Evolutionary conservation across 2,113 vertebrate genomes (phyloP).

Genomic region (Tragelaphus imberbis): DNA sequence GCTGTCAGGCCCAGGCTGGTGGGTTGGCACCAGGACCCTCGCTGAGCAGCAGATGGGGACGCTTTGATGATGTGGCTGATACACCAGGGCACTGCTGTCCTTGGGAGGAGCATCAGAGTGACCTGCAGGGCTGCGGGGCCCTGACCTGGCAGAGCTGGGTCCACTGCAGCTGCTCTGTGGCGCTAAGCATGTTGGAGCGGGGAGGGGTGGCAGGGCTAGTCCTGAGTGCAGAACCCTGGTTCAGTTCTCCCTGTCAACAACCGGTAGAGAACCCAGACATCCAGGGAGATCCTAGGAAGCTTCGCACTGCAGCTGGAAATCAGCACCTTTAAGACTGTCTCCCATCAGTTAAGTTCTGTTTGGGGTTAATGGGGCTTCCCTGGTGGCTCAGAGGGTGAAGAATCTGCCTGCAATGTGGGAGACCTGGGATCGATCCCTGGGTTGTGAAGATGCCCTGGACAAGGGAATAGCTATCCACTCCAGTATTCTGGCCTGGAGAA

Average conservation of each 20-base stretch:
- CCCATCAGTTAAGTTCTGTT: neutral
- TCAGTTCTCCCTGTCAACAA: neutral
- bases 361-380: neutral
- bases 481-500: neutral
- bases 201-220: no score
- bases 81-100: neutral
- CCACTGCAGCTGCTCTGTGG: neutral
- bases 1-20: neutral
- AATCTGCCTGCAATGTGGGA: neutral
- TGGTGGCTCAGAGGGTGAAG: neutral
- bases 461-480: neutral
- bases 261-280: neutral
- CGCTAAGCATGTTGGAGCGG: accelerated
- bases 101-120: neutral
- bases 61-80: neutral
- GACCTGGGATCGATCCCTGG: neutral
- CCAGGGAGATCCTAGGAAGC: neutral
- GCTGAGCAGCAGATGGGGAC: neutral
- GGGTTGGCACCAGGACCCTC: neutral
- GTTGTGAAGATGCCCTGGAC: neutral
- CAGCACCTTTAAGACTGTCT: neutral
- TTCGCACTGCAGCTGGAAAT: accelerated
- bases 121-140: neutral
- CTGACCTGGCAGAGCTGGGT: neutral
- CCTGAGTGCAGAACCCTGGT: neutral